A percentile compares a stretch with the other conserved stretches of the same genome.
Conservation (phyloP, 2,797 vertebrate species). For the Sebastes steindachneri region DNA sequence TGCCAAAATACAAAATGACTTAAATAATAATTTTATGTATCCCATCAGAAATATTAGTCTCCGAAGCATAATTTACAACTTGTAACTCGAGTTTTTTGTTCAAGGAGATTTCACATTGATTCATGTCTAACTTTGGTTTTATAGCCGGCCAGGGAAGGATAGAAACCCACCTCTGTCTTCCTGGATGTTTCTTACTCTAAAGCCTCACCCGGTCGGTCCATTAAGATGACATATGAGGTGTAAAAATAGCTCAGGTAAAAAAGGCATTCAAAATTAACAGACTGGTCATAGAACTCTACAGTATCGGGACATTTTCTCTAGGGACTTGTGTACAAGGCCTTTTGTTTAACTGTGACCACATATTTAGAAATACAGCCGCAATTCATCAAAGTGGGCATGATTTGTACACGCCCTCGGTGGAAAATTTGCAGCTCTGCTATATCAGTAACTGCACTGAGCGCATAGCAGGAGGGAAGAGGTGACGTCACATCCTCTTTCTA, state of each 20-base stretch:
- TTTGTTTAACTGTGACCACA: constrained; percentile 41
- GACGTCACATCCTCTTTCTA: constrained; percentile 14
- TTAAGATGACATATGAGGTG: constrained; percentile 70
- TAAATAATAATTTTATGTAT: constrained; percentile 82
- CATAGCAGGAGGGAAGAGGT: neutral
- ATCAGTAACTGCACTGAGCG: neutral
- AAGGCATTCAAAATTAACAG: constrained; percentile 50
- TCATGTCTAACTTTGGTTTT: constrained; percentile 78
- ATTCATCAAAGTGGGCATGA: constrained; percentile 45
- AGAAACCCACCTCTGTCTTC: constrained; percentile 71
- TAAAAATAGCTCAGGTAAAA: constrained; percentile 58
- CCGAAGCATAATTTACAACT: constrained; percentile 82
- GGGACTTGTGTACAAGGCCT: constrained; percentile 8
- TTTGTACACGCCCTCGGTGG: constrained; percentile 17
- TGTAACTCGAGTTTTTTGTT: constrained; percentile 74
- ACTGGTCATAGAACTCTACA: constrained; percentile 30
- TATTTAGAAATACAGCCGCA: constrained; percentile 33
- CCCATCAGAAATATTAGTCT: constrained; percentile 83
- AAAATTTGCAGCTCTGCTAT: constrained; percentile 10
- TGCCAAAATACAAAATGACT: constrained; percentile 85
- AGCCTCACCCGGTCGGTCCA: constrained; percentile 48
- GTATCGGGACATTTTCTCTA: constrained; percentile 10
- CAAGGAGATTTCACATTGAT: constrained; percentile 72
- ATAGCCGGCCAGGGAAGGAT: constrained; percentile 64
- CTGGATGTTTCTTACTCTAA: constrained; percentile 56